These are phyloP conservation scores for Leucoma salicis DNA, from an alignment of 2,888 invertebrate species.

Conservation along the genomic window DNA sequence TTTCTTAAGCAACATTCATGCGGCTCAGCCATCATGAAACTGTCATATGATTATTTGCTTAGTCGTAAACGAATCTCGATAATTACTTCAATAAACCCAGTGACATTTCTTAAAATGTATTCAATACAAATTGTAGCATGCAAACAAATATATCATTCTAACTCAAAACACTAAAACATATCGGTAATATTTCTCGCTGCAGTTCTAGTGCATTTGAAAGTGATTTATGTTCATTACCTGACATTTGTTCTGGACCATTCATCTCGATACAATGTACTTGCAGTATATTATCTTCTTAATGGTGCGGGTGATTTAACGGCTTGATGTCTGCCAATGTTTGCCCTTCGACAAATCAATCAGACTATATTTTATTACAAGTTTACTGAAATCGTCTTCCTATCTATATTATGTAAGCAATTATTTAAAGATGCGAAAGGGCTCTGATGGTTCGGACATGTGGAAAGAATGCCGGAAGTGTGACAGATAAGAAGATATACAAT, in stretches of 20 bases:
- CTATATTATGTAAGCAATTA: background rate
- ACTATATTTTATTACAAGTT: background rate
- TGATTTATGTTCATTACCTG: constrained; percentile 24
- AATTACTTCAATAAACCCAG: background rate
- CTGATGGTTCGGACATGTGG: too few species aligned
- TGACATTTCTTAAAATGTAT: background rate
- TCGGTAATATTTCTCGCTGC: constrained; percentile 6
- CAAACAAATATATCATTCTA: constrained; percentile 8
- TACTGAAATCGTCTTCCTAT: background rate
- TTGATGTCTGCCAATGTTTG: background rate
- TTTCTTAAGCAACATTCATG: too few species aligned
- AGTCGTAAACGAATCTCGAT: too few species aligned
- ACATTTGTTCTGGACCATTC: constrained; percentile 17
- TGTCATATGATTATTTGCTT: too few species aligned
- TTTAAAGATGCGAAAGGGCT: too few species aligned
- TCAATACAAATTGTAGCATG: background rate
- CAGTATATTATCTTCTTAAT: constrained; percentile 7
- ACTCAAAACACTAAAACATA: constrained; percentile 14
- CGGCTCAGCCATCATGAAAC: too few species aligned
- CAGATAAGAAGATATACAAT: too few species aligned
- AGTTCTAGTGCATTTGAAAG: constrained; percentile 9
- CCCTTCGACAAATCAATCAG: background rate
- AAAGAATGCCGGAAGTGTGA: too few species aligned
- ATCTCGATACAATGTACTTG: constrained; percentile 23
- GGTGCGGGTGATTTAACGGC: constrained; percentile 1